Evolutionary conservation across 2,113 vertebrate species (phyloP), one percentile per base, ranked within the genome.

Genomic region (Plestiodon gilberti): DNA sequence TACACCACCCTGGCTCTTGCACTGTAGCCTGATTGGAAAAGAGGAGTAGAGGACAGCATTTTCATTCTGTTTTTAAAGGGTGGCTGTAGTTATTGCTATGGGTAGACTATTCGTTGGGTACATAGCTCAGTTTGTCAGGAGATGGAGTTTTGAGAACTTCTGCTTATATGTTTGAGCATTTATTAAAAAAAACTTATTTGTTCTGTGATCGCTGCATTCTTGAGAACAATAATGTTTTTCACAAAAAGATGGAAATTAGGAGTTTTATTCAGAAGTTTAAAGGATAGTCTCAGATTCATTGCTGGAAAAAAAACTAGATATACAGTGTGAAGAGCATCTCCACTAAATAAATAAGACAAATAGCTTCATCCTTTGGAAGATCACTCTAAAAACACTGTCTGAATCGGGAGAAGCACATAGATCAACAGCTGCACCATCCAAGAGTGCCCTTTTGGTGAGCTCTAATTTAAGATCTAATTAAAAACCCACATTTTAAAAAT

Each of bases 401-500:
- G 70, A 75, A 83, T 62, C 70, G 38, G 74, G 55, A 73, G 82
- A 59, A 30, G 67, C 6, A 52, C 81, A 57, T 57, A 40, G 81
- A 84, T 64, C 71, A 64, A 74, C 57, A 23, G 57, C 28, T 23
- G 28, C 17, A 22, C 57, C 82, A 23, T 64, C 59, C 8, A 11
- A 23, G 70, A 33, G 30, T 62, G 70, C 71, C 82, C 71, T 64
- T 83, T 75, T n/a, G 71, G 57, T 62, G 28, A 43, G 82, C 28
- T 75, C 57, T 48, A 64, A 75, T 75, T 84, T 75, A 62, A 48
- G 82, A 84, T 75, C 57, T 71, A 84, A 84, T 84, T 76, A 75
- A 75, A 48, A 82, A 64, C 57, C 57, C 82, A 48, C 57, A 64
- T 43, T 75, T 76, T 74, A 35, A 83, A 74, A 61, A 35, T 43